Base-by-base conservation (phyloP, 1,140 invertebrate genomes). In the Listronotus oregonensis region DNA sequence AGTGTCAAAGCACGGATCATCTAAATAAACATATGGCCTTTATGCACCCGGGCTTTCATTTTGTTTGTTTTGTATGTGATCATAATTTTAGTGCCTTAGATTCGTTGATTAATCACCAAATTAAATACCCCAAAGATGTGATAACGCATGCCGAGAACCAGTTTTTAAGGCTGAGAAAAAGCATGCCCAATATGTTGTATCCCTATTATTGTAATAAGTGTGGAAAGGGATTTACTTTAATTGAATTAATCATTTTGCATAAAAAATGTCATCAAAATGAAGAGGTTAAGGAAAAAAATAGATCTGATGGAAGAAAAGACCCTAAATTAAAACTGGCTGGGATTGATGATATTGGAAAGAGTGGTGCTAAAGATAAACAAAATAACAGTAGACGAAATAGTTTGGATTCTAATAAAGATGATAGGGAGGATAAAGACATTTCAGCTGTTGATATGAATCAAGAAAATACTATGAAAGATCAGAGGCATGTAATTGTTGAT, bases 191-290 rank as follows among this genome's bases (percentile, higher is more conserved):
- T 11, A 15, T 18, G 18, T 6, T 17, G 1, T 49, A 9, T 27
- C 46, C 46, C 1, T 49, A 49, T 27, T 49, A 49, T 21, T 49
- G 46, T 49, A 27, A 21, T 21, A 11, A 12, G 15, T 49, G 46
- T 49, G 46, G 46, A 18, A 49, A 21, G 46, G 46, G 46, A 10
- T 49, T 18, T 18, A 17, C 46, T 21, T 49, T 49, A 12, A 49
- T 49, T 7, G 18, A 18, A 17, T 49, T 49, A 49, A 11, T 21
- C 12, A 27, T 5, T 6, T 10, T 12, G 9, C 46, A 49, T 27
- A 49, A 49, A 27, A 12, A 49, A 27, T 10, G 1, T 9, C 1
- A 7, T 15, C 46, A 49, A 3, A 37, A 9, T 4, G 34, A 10
- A 37, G 1, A 37, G 11, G 34, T 37, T 10, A 37, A 37, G 8